Evolutionary conservation across 2,113 vertebrate genomes (phyloP).

Genomic region (Cygnus buccinator): DNA sequence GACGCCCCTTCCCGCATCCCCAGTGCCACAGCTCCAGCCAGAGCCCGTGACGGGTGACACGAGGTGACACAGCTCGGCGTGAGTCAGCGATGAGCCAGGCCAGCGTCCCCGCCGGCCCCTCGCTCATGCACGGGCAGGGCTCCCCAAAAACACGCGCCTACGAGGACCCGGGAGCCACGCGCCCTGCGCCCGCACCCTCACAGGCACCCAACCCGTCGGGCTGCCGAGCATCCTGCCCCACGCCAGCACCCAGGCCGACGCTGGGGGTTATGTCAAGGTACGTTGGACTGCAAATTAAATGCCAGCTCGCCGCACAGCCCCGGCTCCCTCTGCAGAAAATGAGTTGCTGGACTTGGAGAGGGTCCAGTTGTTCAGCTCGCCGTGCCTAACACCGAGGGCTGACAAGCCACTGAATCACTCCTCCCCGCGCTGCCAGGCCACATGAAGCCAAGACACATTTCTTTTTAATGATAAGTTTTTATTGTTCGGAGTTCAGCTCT

Average conservation of each 20-base stretch:
- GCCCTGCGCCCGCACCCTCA: rapidly evolving
- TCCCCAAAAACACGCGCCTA: neutral
- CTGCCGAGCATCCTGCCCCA: rapidly evolving
- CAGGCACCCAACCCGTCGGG: rapidly evolving
- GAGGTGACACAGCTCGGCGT: rapidly evolving
- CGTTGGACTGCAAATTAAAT: constrained; percentile 80
- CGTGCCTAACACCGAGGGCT: constrained; percentile 69
- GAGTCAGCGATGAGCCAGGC: neutral
- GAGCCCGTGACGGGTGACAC: rapidly evolving
- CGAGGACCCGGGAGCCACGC: rapidly evolving
- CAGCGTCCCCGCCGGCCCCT: rapidly evolving
- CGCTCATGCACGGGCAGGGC: rapidly evolving
- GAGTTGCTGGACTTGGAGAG: constrained; percentile 76
- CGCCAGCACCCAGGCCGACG: neutral
- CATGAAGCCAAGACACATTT: constrained; percentile 77
- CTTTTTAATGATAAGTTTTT: constrained; percentile 82
- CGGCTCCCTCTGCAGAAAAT: constrained; percentile 71
- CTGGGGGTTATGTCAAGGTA: constrained; percentile 78
- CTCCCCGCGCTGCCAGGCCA: constrained; percentile 60
- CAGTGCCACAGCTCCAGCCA: neutral
- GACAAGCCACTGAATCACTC: constrained; percentile 78
- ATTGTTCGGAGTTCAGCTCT: constrained; percentile 74
- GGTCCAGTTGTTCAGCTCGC: constrained; percentile 72
- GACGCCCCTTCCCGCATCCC: rapidly evolving
- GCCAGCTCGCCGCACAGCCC: constrained; percentile 63